Evolutionary conservation across 2,888 invertebrate genomes (phyloP).

Genomic region (Trichopria drosophilae): DNA sequence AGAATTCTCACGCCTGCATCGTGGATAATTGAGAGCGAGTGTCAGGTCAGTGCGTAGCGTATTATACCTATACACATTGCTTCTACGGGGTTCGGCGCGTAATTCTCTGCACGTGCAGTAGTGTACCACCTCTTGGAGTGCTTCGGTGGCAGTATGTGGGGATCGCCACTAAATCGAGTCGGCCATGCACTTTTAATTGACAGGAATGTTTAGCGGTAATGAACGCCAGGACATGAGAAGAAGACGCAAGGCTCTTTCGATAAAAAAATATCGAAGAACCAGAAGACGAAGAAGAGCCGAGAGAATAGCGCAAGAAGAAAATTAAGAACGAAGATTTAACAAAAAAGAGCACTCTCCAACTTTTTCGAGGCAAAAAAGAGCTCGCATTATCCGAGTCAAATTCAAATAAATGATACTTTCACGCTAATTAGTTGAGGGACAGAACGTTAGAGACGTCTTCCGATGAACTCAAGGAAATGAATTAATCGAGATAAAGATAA

Average conservation of each 20-base stretch:
- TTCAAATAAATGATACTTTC: no score
- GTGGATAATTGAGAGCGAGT: conserved; percentile 38
- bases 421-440: no score
- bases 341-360: no score
- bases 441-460: no score
- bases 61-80: background rate
- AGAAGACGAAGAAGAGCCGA: background rate
- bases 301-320: conserved; percentile 11
- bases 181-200: conserved; percentile 55
- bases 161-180: conserved; percentile 49
- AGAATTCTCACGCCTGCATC: conserved; percentile 30
- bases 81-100: conserved; percentile 11
- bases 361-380: conserved; percentile 5
- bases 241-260: conserved; percentile 30
- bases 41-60: conserved; percentile 29
- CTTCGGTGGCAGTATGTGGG: conserved; percentile 31
- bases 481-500: no score
- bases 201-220: conserved; percentile 57
- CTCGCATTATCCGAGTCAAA: no score
- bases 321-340: background rate
- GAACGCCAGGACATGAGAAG: conserved; percentile 47
- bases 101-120: conserved; percentile 25
- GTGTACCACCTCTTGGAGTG: conserved; percentile 22
- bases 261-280: background rate
- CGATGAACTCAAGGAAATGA: no score